These are phyloP conservation scores for Hypomecis punctinalis DNA, from an alignment of 2,888 invertebrate species.

Conservation along the genomic window DNA sequence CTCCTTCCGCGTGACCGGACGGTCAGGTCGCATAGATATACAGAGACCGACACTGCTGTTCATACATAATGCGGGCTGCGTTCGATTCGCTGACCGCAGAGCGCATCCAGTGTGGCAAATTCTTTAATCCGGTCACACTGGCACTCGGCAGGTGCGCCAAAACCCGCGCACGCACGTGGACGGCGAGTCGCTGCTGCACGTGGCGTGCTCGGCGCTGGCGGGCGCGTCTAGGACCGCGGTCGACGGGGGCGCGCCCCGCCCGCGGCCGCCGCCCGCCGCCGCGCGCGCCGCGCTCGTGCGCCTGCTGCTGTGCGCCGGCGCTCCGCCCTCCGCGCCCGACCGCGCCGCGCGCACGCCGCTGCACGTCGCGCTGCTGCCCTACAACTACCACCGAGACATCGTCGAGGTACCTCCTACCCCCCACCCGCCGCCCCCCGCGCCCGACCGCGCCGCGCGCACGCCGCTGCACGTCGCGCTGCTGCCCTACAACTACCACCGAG, in stretches of 20 bases:
- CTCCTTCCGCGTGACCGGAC: no score
- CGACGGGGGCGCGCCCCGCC: constrained; percentile 92
- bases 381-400: constrained; percentile 86
- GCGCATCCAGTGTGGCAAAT: no score
- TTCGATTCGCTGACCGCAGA: no score
- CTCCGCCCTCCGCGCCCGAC: constrained; percentile 88
- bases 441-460: constrained; percentile 91
- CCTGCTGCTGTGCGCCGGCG: constrained; percentile 91
- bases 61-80: no score
- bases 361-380: constrained; percentile 91
- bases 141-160: constrained; percentile 57
- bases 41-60: no score
- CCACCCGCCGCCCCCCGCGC: constrained; percentile 84
- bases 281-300: constrained; percentile 79
- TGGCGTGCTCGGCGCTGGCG: constrained; percentile 91
- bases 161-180: constrained; percentile 50
- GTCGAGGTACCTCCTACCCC: no score
- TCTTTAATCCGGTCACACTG: constrained; percentile 51
- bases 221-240: constrained; percentile 88
- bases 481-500: constrained; percentile 88
- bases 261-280: constrained; percentile 45
- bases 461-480: constrained; percentile 92
- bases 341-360: constrained; percentile 91
- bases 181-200: constrained; percentile 93
- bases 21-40: no score